Conservation (phyloP, 2,888 invertebrate genomes). For the Amaurobius ferox region DNA sequence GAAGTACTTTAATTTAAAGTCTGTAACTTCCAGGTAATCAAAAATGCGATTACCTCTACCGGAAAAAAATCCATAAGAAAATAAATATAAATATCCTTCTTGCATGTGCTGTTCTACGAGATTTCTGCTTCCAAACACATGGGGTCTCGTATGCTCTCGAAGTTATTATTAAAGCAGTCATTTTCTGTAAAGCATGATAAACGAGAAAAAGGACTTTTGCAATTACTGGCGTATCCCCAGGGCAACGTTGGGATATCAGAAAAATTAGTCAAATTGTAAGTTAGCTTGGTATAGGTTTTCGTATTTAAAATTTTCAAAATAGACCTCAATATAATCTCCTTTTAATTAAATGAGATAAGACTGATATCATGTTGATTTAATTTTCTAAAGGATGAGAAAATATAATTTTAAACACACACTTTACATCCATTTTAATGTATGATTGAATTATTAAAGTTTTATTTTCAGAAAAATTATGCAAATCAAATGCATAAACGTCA, state of each 20-base stretch:
- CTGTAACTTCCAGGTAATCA: slow-evolving; percentile 12
- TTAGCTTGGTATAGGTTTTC: not conserved
- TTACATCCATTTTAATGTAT: no score
- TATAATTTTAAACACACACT: no score
- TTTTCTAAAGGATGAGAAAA: no score
- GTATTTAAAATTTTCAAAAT: not conserved
- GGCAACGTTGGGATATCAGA: slow-evolving; percentile 22
- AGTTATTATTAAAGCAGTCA: slow-evolving; percentile 66
- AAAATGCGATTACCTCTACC: not conserved
- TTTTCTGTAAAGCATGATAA: slow-evolving; percentile 51
- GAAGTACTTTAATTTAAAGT: slow-evolving; percentile 16
- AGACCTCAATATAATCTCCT: not conserved
- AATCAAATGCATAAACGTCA: no score
- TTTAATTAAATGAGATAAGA: not conserved
- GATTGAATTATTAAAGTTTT: no score
- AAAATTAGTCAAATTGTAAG: slow-evolving; percentile 46
- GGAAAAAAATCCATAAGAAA: not conserved
- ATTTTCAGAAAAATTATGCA: no score
- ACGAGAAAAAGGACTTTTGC: slow-evolving; percentile 44
- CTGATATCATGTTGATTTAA: no score
- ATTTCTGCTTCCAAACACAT: not conserved
- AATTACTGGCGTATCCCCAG: slow-evolving; percentile 54
- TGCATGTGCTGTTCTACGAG: not conserved
- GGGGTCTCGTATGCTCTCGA: not conserved
- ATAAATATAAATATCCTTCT: not conserved